Evolutionary conservation across 2,888 invertebrate species (phyloP), one percentile per base, ranked within the genome.

Genomic region (Conistra vaccinii): DNA sequence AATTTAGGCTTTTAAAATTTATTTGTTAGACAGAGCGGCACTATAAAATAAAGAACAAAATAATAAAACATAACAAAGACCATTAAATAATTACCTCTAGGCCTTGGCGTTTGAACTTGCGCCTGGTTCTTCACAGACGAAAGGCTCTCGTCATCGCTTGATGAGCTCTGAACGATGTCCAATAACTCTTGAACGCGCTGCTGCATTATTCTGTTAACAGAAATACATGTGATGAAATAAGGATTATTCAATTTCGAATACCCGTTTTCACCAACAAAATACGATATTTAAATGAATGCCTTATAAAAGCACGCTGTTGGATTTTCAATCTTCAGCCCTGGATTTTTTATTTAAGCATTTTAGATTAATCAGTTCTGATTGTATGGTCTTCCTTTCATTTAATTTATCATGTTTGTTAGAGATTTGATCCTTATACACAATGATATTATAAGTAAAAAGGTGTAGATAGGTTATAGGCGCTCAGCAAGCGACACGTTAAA

Each of bases 181-280:
- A 97, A 91, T 45, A 98, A 91, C 88, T 98, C 98, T 91, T 98
- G 97, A 0, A 98, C 97, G 89, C 98, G 98, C 73, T 97, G 97
- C 91, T 98, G 98, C 98, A 99, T 98, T 62, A 98, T 84, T 74
- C 96, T 96, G 69, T 5, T 42, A 53, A 70, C 58, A 73, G 32
- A 42, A 67, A 61, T 20, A 72, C n/a, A n/a, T n/a, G 6, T 10
- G 20, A 29, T 57, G 29, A 57, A 29, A 57, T 55, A 26, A 14
- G 0, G 53, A n/a, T 53, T n/a, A 48, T 45, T 45, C 45, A 45
- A 45, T 14, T 5, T 45, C 42, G 42, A 45, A 45, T 45, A 45
- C 45, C 17, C 45, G 45, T 17, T 45, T 45, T 45, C 45, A 45
- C 45, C 17, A 5, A 45, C 5, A 45, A 1, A 45, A 17, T 5